Conservation (phyloP, 2,888 invertebrate species). For the Nebria brevicollis region DNA sequence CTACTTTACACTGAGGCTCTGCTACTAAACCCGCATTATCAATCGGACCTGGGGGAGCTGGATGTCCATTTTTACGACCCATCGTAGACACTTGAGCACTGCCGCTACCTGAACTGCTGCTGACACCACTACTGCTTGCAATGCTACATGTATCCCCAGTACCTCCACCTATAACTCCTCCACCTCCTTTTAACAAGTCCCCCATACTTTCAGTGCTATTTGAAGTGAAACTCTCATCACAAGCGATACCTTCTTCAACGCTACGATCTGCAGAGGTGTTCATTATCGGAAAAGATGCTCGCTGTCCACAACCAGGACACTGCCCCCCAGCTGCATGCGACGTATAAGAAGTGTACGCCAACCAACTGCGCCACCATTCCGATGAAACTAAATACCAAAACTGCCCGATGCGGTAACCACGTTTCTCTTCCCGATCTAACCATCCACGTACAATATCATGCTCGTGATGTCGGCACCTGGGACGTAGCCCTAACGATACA, state of each 20-base stretch:
- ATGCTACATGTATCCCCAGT: constrained; percentile 58
- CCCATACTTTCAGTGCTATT: constrained; percentile 71
- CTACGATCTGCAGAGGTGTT: constrained; percentile 45
- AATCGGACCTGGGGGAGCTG: constrained; percentile 73
- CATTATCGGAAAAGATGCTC: constrained; percentile 45
- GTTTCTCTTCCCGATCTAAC: constrained; percentile 79
- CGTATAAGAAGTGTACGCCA: constrained; percentile 70
- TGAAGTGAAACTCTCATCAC: constrained; percentile 75
- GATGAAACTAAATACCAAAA: constrained; percentile 89
- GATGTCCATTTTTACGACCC: background rate
- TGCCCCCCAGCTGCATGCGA: constrained; percentile 57
- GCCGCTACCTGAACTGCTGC: constrained; percentile 67
- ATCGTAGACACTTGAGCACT: constrained; percentile 36
- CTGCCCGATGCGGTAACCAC: constrained; percentile 82
- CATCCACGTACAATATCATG: constrained; percentile 83
- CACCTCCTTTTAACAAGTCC: constrained; percentile 68
- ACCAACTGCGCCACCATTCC: constrained; percentile 90
- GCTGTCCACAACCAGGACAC: constrained; percentile 46
- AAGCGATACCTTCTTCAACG: constrained; percentile 72
- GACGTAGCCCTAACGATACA: constrained; percentile 84
- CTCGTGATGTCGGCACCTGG: constrained; percentile 84
- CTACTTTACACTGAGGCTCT: constrained; percentile 60
- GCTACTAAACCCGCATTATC: constrained; percentile 79
- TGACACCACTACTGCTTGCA: constrained; percentile 72
- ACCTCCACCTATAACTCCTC: constrained; percentile 61